Evolutionary conservation across 2,797 vertebrate species (phyloP), one percentile per base, ranked within the genome.

Genomic region (Cephalopachus bancanus): DNA sequence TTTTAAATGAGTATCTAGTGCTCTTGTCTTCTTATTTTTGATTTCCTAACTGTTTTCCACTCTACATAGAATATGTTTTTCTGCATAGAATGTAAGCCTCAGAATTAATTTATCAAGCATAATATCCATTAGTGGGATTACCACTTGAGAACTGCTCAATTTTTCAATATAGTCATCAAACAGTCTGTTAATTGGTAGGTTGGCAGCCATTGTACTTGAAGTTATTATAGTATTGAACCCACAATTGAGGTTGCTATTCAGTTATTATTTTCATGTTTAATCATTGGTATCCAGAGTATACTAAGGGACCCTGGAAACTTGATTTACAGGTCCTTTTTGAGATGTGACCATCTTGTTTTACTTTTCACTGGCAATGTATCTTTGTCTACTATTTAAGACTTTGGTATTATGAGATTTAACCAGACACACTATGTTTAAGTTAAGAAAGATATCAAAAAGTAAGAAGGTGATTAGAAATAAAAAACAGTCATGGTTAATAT

Each of bases 291-390:
- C 30, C 57, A 93, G 28, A 60, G 0, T 19, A 90, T 72, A 79
- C 6, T 75, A 60, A 12, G 75, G n/a, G 60, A 6, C 75, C 19
- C 88, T 89, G 79, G 87, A 80, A 92, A 96, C 51, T 83, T 84
- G 55, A 53, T 83, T 93, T 69, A 83, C 55, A 49, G 74, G 19
- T 95, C 37, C 49, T 62, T n/a, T 96, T 95, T 94, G 71, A 72
- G 62, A 90, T 71, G 84, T 92, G 89, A 92, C 71, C 53, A 93
- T 96, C 75, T 96, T 89, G 84, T 95, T 96, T 92, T 75, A 89
- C 53, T 92, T 95, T 84, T 87, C 55, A 37, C 28, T 95, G 62
- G 57, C 62, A 92, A 28, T 60, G 57, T 90, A 74, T 89, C 64
- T 53, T 95, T 94, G 62, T 84, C 62, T 78, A 33, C 51, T 65